Evolutionary conservation across 2,888 invertebrate genomes (phyloP), one percentile per base, ranked within the genome.

Genomic region (Meta bourneti): DNA sequence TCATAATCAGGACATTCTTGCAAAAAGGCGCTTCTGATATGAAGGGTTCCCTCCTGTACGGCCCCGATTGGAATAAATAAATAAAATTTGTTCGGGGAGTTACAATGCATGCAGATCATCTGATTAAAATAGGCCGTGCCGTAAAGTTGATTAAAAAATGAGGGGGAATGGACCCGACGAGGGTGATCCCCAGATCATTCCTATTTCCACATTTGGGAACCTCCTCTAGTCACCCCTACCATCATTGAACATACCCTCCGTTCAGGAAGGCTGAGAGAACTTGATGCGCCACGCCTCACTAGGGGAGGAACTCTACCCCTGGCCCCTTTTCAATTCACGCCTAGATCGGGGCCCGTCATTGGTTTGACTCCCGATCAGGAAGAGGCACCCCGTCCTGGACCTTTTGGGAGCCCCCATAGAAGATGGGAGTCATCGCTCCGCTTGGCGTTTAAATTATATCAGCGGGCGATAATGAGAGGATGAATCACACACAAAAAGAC

Each of bases 301-400:
- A 72, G 51, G 74, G 85, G 75, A 48, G 54, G 54, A 1, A 77
- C 49, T 48, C n/a, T 79, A 54, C 86, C 69, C 61, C 19, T 7
- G 19, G 13, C 9, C 82, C 82, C 82, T 79, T 61, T 79, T 54
- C 80, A 51, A 79, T 88, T 81, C 88, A 88, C 88, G 88, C 88
- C 88, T 88, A 71, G 88, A 54, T 69, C 81, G n/a, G 74, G 8
- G 51, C 87, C 88, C 88, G 88, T 75, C 88, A 88, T 88, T 88
- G 88, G 88, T 81, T 81, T 81, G 88, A 71, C 75, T 83, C 52
- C 83, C 81, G 20, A 19, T 51, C 86, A 52, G 79, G 87, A 52
- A 51, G 20, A 34, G 70, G 51, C 79, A 71, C 74, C 74, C 86
- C 86, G 49, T 20, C 52, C 83, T 7, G 54, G 74, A 7, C 51